These are phyloP conservation scores for Drosophila dunni DNA, from an alignment of 1,140 invertebrate genomes.

Conservation along the genomic window DNA sequence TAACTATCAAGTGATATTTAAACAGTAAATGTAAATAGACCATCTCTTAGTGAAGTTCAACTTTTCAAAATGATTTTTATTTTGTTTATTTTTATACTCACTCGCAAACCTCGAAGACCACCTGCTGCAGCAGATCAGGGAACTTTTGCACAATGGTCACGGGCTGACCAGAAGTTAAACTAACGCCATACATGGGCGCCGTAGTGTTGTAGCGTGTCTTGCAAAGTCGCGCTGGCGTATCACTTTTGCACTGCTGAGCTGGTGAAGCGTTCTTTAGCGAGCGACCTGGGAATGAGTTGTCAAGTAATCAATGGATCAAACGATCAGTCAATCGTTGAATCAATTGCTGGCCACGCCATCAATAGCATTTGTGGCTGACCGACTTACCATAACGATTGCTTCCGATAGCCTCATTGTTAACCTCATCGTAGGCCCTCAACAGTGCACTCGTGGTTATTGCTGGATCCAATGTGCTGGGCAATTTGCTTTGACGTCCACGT, in stretches of 20 bases:
- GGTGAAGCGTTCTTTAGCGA: slow-evolving; percentile 70
- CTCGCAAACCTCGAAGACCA: slow-evolving; percentile 95
- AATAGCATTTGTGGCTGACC: slow-evolving; percentile 62
- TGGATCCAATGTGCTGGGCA: slow-evolving; percentile 88
- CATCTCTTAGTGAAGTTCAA: no score
- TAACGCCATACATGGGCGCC: slow-evolving; percentile 96
- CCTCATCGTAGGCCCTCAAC: slow-evolving; percentile 87
- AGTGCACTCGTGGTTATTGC: slow-evolving; percentile 89
- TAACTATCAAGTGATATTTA: no score
- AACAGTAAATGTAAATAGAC: no score
- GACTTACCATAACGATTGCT: slow-evolving; percentile 83
- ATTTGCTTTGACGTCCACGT: slow-evolving; percentile 83
- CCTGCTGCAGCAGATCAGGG: slow-evolving; percentile 96
- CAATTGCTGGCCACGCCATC: slow-evolving; percentile 41
- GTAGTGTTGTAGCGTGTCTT: slow-evolving; percentile 96
- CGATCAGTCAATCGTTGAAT: slow-evolving; percentile 44
- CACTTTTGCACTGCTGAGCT: slow-evolving; percentile 85
- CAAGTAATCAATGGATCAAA: slow-evolving; percentile 37
- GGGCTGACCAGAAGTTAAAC: slow-evolving; percentile 94
- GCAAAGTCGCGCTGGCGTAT: slow-evolving; percentile 91
- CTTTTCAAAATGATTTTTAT: no score
- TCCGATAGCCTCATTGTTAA: slow-evolving; percentile 84
- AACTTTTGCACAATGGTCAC: slow-evolving; percentile 98
- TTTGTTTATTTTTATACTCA: slow-evolving; percentile 79
- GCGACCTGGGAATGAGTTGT: slow-evolving; percentile 61